Evolutionary conservation across 1,140 invertebrate genomes (phyloP).

Genomic region (Samia ricini): DNA sequence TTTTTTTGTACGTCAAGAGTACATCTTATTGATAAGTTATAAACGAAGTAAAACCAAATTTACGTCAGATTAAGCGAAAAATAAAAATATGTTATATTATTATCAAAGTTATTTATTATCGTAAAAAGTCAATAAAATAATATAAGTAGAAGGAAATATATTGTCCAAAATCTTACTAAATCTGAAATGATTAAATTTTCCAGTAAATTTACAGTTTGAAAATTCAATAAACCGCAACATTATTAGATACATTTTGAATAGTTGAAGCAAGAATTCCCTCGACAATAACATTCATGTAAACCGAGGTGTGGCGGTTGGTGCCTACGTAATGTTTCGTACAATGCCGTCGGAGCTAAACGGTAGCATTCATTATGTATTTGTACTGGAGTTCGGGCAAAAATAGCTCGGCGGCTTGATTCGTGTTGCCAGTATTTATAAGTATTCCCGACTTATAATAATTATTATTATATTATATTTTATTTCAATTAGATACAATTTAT

Average conservation of each 20-base stretch:
- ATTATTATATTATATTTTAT: neutral
- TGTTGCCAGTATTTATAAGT: neutral
- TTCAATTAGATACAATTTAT: too few species aligned
- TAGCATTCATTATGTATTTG: constrained; percentile 72
- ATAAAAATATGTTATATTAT: too few species aligned
- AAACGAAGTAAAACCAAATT: too few species aligned
- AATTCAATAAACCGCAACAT: constrained; percentile 10
- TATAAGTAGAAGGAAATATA: neutral
- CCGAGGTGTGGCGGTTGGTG: too few species aligned
- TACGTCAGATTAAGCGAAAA: too few species aligned
- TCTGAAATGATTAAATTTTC: neutral
- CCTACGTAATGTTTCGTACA: constrained; percentile 36
- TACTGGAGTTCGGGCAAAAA: constrained; percentile 54
- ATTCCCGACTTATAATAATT: neutral
- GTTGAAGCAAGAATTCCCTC: constrained; percentile 22
- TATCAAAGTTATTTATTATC: too few species aligned
- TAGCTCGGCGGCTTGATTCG: constrained; percentile 28
- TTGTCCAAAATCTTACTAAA: neutral
- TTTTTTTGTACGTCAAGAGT: too few species aligned
- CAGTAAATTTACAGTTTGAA: neutral
- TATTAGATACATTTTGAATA: neutral
- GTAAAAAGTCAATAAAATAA: neutral
- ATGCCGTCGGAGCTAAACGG: constrained; percentile 39
- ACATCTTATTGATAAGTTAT: too few species aligned
- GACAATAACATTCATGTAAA: constrained; percentile 36